A percentile compares a stretch with the other conserved stretches of the same genome.
Evolutionary conservation across 2,888 invertebrate species (phyloP).

Genomic region (Selenia dentaria): DNA sequence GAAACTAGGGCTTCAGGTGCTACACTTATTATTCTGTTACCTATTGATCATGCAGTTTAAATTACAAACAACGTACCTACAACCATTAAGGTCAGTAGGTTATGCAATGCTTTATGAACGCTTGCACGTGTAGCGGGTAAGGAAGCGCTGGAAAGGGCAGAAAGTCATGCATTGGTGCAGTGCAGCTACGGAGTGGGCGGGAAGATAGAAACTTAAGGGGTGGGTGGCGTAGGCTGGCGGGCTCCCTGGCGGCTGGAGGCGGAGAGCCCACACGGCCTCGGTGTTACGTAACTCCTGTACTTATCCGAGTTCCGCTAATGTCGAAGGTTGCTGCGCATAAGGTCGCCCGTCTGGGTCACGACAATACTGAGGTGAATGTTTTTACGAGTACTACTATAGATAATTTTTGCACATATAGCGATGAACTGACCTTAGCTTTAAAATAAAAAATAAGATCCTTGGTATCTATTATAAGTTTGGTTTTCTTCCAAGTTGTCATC

Average conservation of each 20-base stretch:
- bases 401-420: conserved; percentile 4
- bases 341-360: conserved; percentile 67
- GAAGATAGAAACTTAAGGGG: conserved; percentile 40
- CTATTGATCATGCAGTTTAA: neutral
- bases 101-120: conserved; percentile 18
- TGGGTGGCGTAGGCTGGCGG: conserved; percentile 47
- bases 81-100: conserved; percentile 30
- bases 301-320: conserved; percentile 63
- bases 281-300: conserved; percentile 50
- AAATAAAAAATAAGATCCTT: too few species aligned
- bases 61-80: conserved; percentile 6
- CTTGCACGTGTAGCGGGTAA: conserved; percentile 27
- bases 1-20: too few species aligned
- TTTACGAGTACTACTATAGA: conserved; percentile 26
- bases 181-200: conserved; percentile 56
- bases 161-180: conserved; percentile 61
- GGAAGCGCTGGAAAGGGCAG: conserved; percentile 58
- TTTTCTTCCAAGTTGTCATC: too few species aligned
- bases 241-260: conserved; percentile 42
- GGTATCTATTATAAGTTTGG: too few species aligned
- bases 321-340: conserved; percentile 73
- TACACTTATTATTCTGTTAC: too few species aligned
- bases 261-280: conserved; percentile 36
- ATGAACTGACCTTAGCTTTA: too few species aligned
- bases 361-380: conserved; percentile 33